Evolutionary conservation across 2,888 invertebrate species (phyloP).

Genomic region (Pinctada fucata): DNA sequence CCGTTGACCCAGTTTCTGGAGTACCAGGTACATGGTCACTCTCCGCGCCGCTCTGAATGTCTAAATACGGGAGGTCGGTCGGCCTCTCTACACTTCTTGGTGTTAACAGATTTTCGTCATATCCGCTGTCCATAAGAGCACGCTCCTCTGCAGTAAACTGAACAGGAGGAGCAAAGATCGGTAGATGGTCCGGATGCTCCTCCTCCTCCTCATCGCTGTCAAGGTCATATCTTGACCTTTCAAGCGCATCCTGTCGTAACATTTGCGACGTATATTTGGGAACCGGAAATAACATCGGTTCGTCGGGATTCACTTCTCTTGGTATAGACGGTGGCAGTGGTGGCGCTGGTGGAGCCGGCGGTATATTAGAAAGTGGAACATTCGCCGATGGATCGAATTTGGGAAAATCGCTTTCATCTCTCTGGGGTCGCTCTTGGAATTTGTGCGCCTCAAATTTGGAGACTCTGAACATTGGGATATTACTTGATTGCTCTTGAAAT

Average conservation of each 20-base stretch:
- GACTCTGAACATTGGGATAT: constrained; percentile 17
- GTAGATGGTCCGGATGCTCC: constrained; percentile 46
- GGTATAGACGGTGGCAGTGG: constrained; percentile 41
- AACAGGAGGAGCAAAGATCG: constrained; percentile 65
- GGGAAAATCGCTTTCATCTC: neutral
- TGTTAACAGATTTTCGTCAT: constrained; percentile 20
- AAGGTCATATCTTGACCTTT: neutral
- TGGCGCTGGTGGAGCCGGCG: constrained; percentile 48
- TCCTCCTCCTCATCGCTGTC: constrained; percentile 43
- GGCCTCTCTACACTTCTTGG: constrained; percentile 26
- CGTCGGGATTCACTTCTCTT: constrained; percentile 16
- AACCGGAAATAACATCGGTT: constrained; percentile 23
- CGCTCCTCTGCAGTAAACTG: constrained; percentile 40
- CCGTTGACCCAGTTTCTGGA: constrained; percentile 44
- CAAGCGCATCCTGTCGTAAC: neutral
- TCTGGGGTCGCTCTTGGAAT: neutral
- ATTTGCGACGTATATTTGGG: constrained; percentile 15
- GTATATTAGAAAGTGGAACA: constrained; percentile 34
- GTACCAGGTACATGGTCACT: constrained; percentile 45
- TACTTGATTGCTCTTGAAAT: neutral
- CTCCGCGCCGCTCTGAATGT: constrained; percentile 40
- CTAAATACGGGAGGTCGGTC: constrained; percentile 30
- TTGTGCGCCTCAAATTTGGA: constrained; percentile 17
- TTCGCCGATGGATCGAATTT: constrained; percentile 25
- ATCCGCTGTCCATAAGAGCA: constrained; percentile 19